A percentile compares a stretch with the other conserved stretches of the same genome.
Conservation (phyloP, 92 coral and sea anemone genomes). For the Palythoa grandis region DNA sequence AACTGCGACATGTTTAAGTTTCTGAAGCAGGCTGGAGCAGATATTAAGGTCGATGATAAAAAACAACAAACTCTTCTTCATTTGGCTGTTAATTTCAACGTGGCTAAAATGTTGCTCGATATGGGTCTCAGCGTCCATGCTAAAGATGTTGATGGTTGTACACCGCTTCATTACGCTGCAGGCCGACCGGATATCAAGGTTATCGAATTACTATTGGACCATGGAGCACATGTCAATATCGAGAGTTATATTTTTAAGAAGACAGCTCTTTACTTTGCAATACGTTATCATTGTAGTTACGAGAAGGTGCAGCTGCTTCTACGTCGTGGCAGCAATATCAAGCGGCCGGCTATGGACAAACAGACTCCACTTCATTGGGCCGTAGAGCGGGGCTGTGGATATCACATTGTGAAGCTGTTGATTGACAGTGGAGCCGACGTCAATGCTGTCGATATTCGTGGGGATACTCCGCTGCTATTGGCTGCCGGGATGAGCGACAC, state of each 20-base stretch:
- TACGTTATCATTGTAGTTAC: constrained; percentile 31
- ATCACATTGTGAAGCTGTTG: constrained; percentile 24
- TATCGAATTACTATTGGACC: constrained; percentile 21
- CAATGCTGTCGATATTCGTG: constrained; percentile 38
- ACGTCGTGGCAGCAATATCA: constrained; percentile 19
- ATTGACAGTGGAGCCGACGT: constrained; percentile 38
- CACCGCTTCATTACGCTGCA: constrained; percentile 38
- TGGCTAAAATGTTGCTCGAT: constrained; percentile 32
- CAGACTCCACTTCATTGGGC: constrained; percentile 47
- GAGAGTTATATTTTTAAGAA: constrained; percentile 44
- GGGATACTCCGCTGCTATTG: constrained; percentile 40
- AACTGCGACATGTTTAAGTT: constrained; percentile 27
- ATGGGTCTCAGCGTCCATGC: constrained; percentile 39
- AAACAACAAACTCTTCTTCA: constrained; percentile 34
- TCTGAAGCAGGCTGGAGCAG: constrained; percentile 31
- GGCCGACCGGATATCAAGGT: constrained; percentile 35
- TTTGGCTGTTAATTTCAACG: constrained; percentile 29
- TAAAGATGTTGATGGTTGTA: constrained; percentile 26
- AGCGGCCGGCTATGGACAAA: constrained; percentile 35
- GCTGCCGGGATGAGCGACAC: constrained; percentile 39
- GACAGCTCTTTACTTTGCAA: constrained; percentile 44
- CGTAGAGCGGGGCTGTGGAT: constrained; percentile 37
- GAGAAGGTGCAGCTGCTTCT: constrained; percentile 38
- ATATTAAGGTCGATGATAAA: constrained; percentile 42
- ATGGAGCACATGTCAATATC: constrained; percentile 37